Evolutionary conservation across 2,888 invertebrate species (phyloP).

Genomic region (Exocentrus adspersus): DNA sequence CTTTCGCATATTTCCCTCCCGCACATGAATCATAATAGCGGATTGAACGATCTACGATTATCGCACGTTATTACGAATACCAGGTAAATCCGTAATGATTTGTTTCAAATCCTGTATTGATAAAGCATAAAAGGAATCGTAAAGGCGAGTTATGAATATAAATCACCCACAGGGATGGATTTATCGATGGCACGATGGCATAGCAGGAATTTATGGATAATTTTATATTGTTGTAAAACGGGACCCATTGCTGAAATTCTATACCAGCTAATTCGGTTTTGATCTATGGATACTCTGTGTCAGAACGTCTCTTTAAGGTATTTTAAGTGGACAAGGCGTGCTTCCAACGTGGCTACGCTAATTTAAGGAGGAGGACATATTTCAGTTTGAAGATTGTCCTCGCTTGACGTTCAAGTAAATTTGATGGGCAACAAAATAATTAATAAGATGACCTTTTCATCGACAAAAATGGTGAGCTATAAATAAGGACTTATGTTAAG

Average conservation of each 20-base stretch:
- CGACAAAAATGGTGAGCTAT: too few relatives aligned
- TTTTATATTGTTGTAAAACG: constrained; percentile 3
- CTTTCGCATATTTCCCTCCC: too few relatives aligned
- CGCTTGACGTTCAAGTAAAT: too few relatives aligned
- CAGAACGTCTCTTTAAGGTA: background rate
- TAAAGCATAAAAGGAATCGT: constrained; percentile 1
- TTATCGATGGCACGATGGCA: background rate
- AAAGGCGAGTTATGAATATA: constrained; percentile 5
- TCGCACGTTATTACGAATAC: background rate
- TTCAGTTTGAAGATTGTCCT: background rate
- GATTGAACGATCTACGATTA: background rate
- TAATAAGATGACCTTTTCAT: too few relatives aligned
- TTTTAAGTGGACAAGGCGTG: background rate
- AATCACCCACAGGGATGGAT: background rate
- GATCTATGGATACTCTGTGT: constrained; percentile 2
- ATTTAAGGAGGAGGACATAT: background rate
- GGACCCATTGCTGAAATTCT: background rate
- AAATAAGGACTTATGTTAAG: too few relatives aligned
- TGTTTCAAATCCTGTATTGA: constrained; percentile 7
- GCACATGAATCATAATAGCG: constrained; percentile 3
- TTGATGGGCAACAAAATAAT: too few relatives aligned
- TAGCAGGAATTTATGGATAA: constrained; percentile 3
- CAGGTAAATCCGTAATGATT: constrained; percentile 5
- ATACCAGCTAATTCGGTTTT: constrained; percentile 4
- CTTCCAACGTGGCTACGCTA: background rate